A percentile compares a stretch with the other conserved stretches of the same genome.
phyloP scores from a whole-genome alignment of 2,113 vertebrate genomes.

The Apus apus region DNA sequence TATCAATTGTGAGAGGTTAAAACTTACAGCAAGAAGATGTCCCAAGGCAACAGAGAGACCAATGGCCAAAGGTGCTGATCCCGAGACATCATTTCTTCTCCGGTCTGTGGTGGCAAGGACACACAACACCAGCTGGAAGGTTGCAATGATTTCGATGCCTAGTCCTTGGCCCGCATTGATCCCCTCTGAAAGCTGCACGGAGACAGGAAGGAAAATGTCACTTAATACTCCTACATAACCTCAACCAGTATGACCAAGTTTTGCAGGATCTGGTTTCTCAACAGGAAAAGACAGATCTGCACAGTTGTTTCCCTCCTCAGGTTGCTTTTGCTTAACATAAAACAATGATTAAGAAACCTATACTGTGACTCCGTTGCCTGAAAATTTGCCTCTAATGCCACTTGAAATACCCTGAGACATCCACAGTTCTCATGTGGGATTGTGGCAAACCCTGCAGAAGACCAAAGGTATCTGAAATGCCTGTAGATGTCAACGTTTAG shows the following conservation, averaged over 20 bases:
- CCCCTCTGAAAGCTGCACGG: conserved; percentile 69
- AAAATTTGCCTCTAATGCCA: neutral
- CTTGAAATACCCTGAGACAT: neutral
- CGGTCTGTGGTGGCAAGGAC: conserved; percentile 95
- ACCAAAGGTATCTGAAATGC: neutral
- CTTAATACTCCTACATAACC: neutral
- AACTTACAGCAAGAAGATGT: conserved; percentile 92
- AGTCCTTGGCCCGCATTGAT: conserved; percentile 88
- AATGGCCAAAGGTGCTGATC: conserved; percentile 91
- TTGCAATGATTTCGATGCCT: conserved; percentile 91
- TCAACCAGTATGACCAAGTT: fast-evolving
- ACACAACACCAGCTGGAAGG: conserved; percentile 95
- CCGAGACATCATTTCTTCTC: conserved; percentile 87
- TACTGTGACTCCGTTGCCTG: neutral
- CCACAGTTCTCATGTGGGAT: fast-evolving
- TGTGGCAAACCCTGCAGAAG: neutral
- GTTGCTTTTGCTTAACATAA: neutral
- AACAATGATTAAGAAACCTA: neutral
- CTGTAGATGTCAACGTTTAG: neutral
- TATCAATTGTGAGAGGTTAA: neutral
- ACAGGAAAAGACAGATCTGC: fast-evolving
- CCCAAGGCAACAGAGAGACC: conserved; percentile 93
- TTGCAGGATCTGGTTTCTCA: neutral
- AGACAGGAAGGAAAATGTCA: neutral
- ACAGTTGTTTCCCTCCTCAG: fast-evolving